Conservation (phyloP, 2,888 invertebrate genomes). For the Tetramorium bicarinatum region DNA sequence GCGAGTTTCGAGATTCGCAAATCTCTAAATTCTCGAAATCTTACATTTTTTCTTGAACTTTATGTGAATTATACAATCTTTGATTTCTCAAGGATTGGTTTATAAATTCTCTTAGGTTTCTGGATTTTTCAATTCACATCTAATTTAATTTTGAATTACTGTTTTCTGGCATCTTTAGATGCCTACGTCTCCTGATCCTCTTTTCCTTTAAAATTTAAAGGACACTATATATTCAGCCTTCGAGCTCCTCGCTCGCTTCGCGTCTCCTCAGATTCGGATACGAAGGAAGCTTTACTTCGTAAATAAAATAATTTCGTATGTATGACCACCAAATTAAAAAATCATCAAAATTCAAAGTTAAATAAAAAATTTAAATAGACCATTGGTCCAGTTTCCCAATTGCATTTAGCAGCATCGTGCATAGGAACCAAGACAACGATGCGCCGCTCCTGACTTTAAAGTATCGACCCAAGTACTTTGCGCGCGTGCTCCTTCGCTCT, state of each 20-base stretch:
- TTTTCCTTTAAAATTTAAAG: conserved; percentile 14
- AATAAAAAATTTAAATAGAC: neutral
- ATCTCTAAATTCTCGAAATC: neutral
- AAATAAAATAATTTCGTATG: neutral
- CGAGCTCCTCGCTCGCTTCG: neutral
- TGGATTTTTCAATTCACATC: neutral
- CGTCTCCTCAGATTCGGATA: neutral
- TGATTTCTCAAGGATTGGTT: neutral
- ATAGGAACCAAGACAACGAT: conserved; percentile 14
- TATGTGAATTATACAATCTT: neutral
- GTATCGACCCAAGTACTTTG: conserved; percentile 52
- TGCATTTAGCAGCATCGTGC: neutral
- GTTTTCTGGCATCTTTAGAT: neutral
- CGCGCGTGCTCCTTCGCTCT: conserved; percentile 54
- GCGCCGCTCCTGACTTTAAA: conserved; percentile 54
- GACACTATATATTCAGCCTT: neutral
- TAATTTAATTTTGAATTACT: neutral
- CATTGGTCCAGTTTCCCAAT: neutral
- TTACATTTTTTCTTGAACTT: neutral
- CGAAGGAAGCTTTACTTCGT: neutral
- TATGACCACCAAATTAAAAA: neutral
- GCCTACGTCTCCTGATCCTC: neutral
- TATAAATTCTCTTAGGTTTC: neutral
- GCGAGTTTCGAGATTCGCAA: neutral
- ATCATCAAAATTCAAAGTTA: neutral